Base-by-base conservation (phyloP, 1,140 invertebrate genomes). In the Drosophila erecta region DNA sequence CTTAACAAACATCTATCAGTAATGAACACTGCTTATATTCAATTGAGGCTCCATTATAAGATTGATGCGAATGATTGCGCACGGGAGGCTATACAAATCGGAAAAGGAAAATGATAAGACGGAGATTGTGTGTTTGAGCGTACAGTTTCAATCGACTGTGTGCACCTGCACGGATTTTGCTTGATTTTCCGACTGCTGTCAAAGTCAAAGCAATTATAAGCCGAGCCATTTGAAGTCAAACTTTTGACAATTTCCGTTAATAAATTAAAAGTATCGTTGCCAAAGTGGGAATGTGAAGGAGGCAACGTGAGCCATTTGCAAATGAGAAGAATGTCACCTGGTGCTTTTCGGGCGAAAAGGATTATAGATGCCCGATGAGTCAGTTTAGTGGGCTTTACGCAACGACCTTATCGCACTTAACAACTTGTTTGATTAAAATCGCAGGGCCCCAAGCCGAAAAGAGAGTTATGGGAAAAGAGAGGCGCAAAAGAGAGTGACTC, bases 341-440 rank as follows among this genome's bases (percentile, higher is more conserved):
- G 27, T 17, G 47, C 11, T 15, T 35, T 17, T 12, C 6, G 7
- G 14, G 5, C 4, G 20, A 50, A 64, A 65, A 65, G 33, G 43
- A 49, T 55, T 44, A 0, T 2, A 17, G 20, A 11, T 35, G 27
- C 30, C 20, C 8, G 30, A n/a, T 64, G 58, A 66, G 11, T 67
- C 35, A 46, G 37, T 14, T 20, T 20, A 14, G 22, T 37, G 14
- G 64, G 58, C 37, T 75, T 71, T 70, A 71, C 37, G 71, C 71
- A 76, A 75, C 51, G 24, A 58, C 14, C 46, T 76, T 76, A 76
- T 76, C 60, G 60, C 14, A 40, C 27, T 66, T 53, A 57, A 76
- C 72, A 75, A 76, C 72, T 76, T 76, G 72, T 76, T 76, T 76
- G 72, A 75, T 75, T 75, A 75, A 65, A 74, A 15, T 65, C 53